Evolutionary conservation across 2,888 invertebrate species (phyloP), one percentile per base, ranked within the genome.

Genomic region (Mycalesis mineus): DNA sequence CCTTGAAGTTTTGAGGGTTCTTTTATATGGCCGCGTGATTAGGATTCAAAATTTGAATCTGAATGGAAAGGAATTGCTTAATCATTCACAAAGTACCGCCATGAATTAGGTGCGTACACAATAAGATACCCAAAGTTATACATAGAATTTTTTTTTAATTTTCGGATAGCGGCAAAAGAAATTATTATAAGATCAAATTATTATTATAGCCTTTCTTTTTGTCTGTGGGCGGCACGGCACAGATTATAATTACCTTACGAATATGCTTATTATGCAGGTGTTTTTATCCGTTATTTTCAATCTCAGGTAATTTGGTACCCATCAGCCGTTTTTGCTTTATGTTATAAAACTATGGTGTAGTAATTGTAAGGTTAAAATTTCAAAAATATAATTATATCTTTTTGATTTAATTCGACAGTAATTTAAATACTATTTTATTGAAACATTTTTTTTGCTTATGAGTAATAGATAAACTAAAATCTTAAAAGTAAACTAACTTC

Each of bases 1-100:
- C 62, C 61, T 64, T 65, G 59, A 59, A 65, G 62, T 57, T 55
- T 60, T 55, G 41, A 44, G 55, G 61, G 58, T 59, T 47, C 54
- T 57, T 58, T 58, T 57, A 39, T 45, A 45, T 45, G 9, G 41
- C 50, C 49, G 50, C 42, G 45, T 53, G 49, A 51, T 60, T 55
- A 49, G 57, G 51, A 57, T 48, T 59, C 48, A 13, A 59, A 59
- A 56, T 58, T 59, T 59, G 49, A 62, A 61, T 62, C 42, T 49
- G 51, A 60, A 62, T 62, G 57, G 58, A 62, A 57, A 41, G 48
- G 49, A 57, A 60, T 59, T 62, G 62, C 59, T 55, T 62, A 59
- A 55, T 62, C 62, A 62, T 59, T 54, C 59, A 57, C 39, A 39
- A 55, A 55, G 49, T 55, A 50, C 44, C 55, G 47, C 42, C 50